A percentile compares a stretch with the other conserved stretches of the same genome.
Conservation (phyloP, 2,888 invertebrate genomes). For the Eupithecia centaureata region DNA sequence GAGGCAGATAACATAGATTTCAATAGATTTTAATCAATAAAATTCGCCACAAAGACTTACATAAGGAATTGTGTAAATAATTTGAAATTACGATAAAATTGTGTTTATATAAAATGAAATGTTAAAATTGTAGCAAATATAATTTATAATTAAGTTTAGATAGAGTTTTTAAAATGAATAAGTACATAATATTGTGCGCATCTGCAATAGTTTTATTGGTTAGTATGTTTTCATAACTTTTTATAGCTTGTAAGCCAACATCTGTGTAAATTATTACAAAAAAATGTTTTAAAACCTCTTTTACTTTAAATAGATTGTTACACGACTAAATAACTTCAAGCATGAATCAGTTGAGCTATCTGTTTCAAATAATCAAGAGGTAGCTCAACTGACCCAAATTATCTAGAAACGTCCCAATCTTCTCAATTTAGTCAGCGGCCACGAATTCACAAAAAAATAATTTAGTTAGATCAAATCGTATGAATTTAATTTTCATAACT, state of each 20-base stretch:
- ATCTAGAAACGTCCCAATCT: no score
- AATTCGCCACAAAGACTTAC: slow-evolving; percentile 24
- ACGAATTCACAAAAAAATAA: no score
- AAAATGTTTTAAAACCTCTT: not conserved
- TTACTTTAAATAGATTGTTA: not conserved
- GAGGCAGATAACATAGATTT: slow-evolving; percentile 29
- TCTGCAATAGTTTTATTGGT: slow-evolving; percentile 51
- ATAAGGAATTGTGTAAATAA: slow-evolving; percentile 32
- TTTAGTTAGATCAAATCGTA: no score
- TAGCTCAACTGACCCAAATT: not conserved
- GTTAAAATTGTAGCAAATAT: slow-evolving; percentile 26
- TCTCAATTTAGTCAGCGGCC: no score
- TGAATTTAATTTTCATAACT: no score
- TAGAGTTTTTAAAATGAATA: slow-evolving; percentile 46
- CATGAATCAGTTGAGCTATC: not conserved
- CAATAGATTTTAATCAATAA: slow-evolving; percentile 4
- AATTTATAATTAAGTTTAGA: slow-evolving; percentile 34
- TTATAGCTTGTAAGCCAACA: not conserved
- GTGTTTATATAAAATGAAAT: slow-evolving; percentile 37
- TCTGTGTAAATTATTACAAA: not conserved
- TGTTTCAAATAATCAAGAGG: not conserved
- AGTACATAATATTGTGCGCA: slow-evolving; percentile 37
- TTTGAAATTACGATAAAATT: slow-evolving; percentile 35
- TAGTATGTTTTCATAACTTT: slow-evolving; percentile 40
- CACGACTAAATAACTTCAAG: not conserved